Conservation (phyloP, 2,888 invertebrate genomes). For the Chloroclystis v-ata region DNA sequence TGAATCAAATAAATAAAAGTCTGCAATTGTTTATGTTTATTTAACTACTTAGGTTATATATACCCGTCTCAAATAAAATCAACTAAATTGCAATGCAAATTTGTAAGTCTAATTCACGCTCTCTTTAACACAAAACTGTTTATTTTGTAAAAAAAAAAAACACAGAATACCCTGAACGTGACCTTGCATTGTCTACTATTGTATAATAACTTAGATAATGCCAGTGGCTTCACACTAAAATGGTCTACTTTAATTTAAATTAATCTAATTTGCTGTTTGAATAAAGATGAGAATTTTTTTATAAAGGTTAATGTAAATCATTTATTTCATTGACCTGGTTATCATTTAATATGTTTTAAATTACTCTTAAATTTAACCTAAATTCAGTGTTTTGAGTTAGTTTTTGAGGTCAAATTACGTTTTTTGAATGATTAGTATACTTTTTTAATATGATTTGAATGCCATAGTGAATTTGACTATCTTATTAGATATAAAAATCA, state of each 20-base stretch:
- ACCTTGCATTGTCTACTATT: constrained; percentile 12
- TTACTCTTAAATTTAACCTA: background rate
- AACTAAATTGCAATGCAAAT: constrained; percentile 1
- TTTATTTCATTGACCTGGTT: constrained; percentile 1
- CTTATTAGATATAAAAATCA: too few species aligned
- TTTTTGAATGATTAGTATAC: too few species aligned
- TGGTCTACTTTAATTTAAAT: background rate
- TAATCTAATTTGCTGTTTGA: background rate
- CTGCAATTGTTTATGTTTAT: too few species aligned
- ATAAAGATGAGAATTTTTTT: background rate
- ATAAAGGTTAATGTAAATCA: background rate
- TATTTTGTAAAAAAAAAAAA: background rate
- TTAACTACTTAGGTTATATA: too few species aligned
- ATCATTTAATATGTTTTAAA: constrained; percentile 1
- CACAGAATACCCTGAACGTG: constrained; percentile 8
- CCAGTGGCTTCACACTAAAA: too few species aligned
- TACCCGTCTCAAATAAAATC: too few species aligned
- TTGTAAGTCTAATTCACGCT: constrained; percentile 4
- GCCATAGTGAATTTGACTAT: too few species aligned
- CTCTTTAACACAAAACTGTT: constrained; percentile 5
- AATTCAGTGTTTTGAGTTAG: background rate
- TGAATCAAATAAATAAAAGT: too few species aligned
- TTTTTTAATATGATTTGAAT: too few species aligned
- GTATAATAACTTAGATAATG: too few species aligned
- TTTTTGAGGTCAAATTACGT: too few species aligned